Evolutionary conservation across 30 jellyfish, hydroid and myxozoan genomes (phyloP), one percentile per base, ranked within the genome.

Genomic region (Turritopsis rubra): DNA sequence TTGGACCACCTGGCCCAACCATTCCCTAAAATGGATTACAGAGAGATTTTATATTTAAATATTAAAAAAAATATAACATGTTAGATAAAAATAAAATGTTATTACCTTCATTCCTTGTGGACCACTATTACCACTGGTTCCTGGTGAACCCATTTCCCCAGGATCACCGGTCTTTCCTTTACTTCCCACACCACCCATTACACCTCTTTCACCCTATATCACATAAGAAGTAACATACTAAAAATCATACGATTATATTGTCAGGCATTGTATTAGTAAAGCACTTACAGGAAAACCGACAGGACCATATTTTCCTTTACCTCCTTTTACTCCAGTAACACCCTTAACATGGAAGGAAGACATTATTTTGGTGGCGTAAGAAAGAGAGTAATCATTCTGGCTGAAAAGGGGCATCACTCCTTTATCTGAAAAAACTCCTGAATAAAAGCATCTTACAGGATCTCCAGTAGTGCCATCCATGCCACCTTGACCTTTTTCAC

Each of bases 241-340:
- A n/a, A 3, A 4, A 9, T 68, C 9, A n/a, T 9, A n/a, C 16
- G 28, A 68, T 7, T 68, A n/a, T 23, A 8, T 22, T 68, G 28
- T 8, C 8, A 68, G 19, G 0, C 31, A 16, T 7, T 23, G 19
- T 8, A 27, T 68, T 68, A 60, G 22, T n/a, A 68, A 8, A 68
- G 19, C 30, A 68, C 77, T 68, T 68, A 68, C 77, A 68, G 77
- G 77, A 68, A 68, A 68, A 23, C 95, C 95, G 52, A 54, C 84
- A 17, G 54, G 79, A 3, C 95, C 95, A 23, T 60, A 52, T 29
- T 73, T 75, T 52, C 96, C 96, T 71, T 79, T 80, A 25, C 0
- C 70, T 18, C 95, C 95, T 17, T 60, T 28, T 21, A 25, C 20
- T 52, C 95, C 95, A 66, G 71, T 52, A 9, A 60, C 29, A 0